Conservation (phyloP, 2,888 invertebrate genomes). For the Phorcus lineatus region DNA sequence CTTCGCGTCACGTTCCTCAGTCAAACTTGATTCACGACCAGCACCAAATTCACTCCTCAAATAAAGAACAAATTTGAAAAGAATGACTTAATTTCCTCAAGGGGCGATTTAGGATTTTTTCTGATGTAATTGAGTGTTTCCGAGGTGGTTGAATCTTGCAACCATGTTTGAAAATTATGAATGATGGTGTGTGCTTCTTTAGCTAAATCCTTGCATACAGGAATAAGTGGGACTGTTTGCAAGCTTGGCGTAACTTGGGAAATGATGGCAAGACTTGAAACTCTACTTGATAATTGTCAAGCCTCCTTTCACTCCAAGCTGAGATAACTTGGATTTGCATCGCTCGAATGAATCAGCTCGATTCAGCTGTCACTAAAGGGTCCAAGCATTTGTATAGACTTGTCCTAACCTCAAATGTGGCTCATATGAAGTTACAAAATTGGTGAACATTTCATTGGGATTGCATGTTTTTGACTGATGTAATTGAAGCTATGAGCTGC, state of each 20-base stretch:
- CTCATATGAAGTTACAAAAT: no score
- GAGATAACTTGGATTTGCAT: no score
- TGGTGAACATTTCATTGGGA: no score
- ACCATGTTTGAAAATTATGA: background rate
- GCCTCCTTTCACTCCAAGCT: background rate
- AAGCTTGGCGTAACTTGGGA: background rate
- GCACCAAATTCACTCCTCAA: background rate
- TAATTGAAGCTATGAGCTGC: no score
- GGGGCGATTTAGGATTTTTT: background rate
- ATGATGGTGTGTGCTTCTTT: background rate
- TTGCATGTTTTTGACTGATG: no score
- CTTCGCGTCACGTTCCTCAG: background rate
- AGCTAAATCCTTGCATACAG: background rate
- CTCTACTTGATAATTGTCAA: background rate
- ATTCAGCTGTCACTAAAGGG: background rate
- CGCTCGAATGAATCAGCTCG: background rate
- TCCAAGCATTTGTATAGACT: no score
- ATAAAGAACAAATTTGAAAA: slow-evolving; percentile 30
- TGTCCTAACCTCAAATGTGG: no score
- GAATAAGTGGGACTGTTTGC: background rate
- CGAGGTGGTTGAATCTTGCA: background rate
- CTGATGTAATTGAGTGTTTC: slow-evolving; percentile 27
- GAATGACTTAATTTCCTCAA: slow-evolving; percentile 31
- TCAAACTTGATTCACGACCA: slow-evolving; percentile 4
- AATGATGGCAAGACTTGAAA: background rate